Conservation (phyloP, 2,113 vertebrate genomes). For the Girardinichthys multiradiatus region DNA sequence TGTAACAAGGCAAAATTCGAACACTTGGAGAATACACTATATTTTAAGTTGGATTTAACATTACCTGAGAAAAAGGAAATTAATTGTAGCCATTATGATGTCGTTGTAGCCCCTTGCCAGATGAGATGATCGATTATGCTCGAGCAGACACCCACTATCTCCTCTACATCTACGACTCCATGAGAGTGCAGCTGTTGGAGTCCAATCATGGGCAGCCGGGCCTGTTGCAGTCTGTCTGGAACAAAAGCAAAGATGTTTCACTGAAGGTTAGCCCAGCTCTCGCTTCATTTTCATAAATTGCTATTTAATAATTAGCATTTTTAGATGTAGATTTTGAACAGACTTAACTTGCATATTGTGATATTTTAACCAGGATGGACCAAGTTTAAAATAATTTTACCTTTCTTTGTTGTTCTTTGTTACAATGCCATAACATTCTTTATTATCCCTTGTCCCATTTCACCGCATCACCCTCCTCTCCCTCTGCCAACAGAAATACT, state of each 20-base stretch:
- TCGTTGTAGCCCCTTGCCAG: constrained; percentile 86
- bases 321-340: not conserved
- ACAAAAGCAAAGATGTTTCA: constrained; percentile 89
- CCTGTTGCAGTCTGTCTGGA: constrained; percentile 90
- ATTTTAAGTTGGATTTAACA: not conserved
- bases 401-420: not conserved
- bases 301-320: not conserved
- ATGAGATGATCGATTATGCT: constrained; percentile 93
- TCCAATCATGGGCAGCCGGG: constrained; percentile 79
- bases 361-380: not conserved
- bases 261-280: constrained; percentile 85
- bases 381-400: no score
- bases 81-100: constrained; percentile 6
- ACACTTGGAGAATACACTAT: no score
- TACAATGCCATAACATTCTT: no score
- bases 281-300: not conserved
- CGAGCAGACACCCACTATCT: constrained; percentile 94
- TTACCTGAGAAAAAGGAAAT: not conserved
- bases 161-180: constrained; percentile 91
- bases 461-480: not conserved
- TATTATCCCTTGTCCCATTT: constrained; percentile 16
- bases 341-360: no score
- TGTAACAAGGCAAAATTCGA: no score
- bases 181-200: constrained; percentile 85
- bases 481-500: constrained; percentile 84